Evolutionary conservation across 37 sponge, comb jelly and placozoan species (phyloP), one percentile per base, ranked within the genome.

Genomic region (Chondrosia reniformis): DNA sequence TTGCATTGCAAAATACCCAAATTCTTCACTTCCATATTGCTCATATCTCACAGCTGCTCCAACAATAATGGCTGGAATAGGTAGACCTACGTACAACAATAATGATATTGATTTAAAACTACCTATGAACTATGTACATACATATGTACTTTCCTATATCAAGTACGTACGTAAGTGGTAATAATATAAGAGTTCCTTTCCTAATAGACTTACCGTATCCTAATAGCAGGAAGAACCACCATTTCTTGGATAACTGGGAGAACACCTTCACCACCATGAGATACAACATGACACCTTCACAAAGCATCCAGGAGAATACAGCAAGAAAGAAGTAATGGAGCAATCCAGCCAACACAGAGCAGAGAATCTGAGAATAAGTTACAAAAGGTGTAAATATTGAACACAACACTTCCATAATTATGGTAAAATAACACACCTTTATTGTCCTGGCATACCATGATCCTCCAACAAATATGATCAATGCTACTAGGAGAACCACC

Each of bases 201-300:
- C n/a, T n/a, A n/a, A n/a, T n/a, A n/a, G n/a, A 59, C 87, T 74
- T 67, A 87, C 87, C 67, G 58, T 72, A 87, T 45, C 87, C 87
- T 5, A 87, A 56, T 10, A 87, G 31, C 2, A 82, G 56, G 65
- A 87, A 87, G 34, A 83, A 82, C 87, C 87, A 87, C 78, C 77
- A 78, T 37, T 78, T 87, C 83, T 79, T 73, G 0, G 83, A 49
- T 25, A 87, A 79, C 3, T 24, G 27, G 21, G 62, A 64, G 75
- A 87, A 87, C 34, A 87, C 87, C 31, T 67, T 71, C n/a, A 78
- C 78, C 83, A 87, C 33, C 79, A 87, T 73, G 40, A 87, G 79
- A 39, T 87, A 87, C 46, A 87, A 79, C 87, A 87, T 87, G 32
- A 87, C 56, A 55, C 87, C 87, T 44, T 87, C 87, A 82, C 87